Conservation (phyloP, 2,888 invertebrate species). For the Lissocephala sabroskyi region DNA sequence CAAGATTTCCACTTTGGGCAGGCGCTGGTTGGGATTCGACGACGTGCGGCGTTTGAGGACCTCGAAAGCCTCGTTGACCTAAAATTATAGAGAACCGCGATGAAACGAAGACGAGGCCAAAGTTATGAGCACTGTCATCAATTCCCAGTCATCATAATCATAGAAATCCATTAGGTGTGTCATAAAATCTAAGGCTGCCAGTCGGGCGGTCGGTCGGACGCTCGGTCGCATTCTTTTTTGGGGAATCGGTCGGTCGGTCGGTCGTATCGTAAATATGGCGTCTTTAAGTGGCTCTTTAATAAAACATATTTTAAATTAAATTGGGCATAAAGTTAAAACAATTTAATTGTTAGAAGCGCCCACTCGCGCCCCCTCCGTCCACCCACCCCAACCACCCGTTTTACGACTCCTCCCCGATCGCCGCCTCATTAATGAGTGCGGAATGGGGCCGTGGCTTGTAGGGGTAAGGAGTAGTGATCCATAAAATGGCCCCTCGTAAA, state of each 20-base stretch:
- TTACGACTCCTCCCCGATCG: conserved; percentile 21
- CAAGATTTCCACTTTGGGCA: conserved; percentile 98
- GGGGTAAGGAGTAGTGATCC: too few species aligned
- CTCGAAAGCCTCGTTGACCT: conserved; percentile 99
- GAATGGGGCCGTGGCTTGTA: too few species aligned
- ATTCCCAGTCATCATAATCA: conserved; percentile 40
- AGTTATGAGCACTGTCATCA: conserved; percentile 27
- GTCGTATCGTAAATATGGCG: too few species aligned
- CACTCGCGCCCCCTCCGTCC: too few species aligned
- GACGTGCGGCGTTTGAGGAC: conserved; percentile 92
- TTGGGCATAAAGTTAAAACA: conserved; percentile 59
- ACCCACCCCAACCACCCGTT: too few species aligned
- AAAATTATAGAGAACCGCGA: conserved; percentile 28
- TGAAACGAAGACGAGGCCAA: neutral
- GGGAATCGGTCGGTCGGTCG: too few species aligned
- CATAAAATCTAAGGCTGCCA: conserved; percentile 42
- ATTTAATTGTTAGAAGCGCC: conserved; percentile 40
- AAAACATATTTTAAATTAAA: conserved; percentile 62
- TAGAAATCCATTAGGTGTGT: conserved; percentile 48
- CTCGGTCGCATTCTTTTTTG: too few species aligned
- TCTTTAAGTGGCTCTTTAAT: conserved; percentile 56
- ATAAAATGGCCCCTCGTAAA: too few species aligned
- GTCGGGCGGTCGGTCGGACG: too few species aligned
- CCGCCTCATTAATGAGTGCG: too few species aligned
- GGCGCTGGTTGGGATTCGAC: conserved; percentile 94